Evolutionary conservation across 2,888 invertebrate genomes (phyloP), one percentile per base, ranked within the genome.

Genomic region (Drosophila cyrtoloma): DNA sequence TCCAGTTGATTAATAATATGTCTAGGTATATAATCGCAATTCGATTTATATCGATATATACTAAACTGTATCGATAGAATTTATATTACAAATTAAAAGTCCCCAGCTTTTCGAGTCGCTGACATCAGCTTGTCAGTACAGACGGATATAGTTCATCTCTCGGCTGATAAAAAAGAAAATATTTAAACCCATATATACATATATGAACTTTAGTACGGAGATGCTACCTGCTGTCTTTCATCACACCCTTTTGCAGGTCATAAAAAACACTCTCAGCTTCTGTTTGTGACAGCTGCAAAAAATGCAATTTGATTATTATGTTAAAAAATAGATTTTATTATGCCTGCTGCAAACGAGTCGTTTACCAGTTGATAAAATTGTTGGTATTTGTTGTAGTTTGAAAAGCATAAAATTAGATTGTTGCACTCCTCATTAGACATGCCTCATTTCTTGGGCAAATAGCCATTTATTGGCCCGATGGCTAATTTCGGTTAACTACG

Each of bases 251-350:
- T 47, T 26, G 2, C 47, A 47, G 47, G 16, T 5, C 47, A 47
- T 47, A 26, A 22, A 26, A 77, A 63, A 26, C 30, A 33, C 57
- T 39, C 33, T 9, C 44, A 19, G 44, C 30, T 33, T 53, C 57
- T 66, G 70, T 66, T 66, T 69, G 53, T 67, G 81, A 88, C 77
- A 85, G 86, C 75, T 75, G 77, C 22, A 81, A 88, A 85, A 88
- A 85, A 77, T 88, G 77, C 86, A 85, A 88, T 85, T 88, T 83
- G 75, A 85, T 88, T 83, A 84, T 84, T 78, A 70, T 61, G 59
- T 44, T 39, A 61, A 56, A 66, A 47, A 26, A 26, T 26, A 14
- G 26, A 16, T 37, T 61, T 33, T 22, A 60, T 33, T 22, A 60
- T 9, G 33, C 32, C 28, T 7, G 37, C 28, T 26, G 19, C 39